Percentiles rank a stretch among this genome's conserved stretches.
phyloP scores from a whole-genome alignment of 37 sponge, comb jelly and placozoan genomes.

The Halichondria panicea region DNA sequence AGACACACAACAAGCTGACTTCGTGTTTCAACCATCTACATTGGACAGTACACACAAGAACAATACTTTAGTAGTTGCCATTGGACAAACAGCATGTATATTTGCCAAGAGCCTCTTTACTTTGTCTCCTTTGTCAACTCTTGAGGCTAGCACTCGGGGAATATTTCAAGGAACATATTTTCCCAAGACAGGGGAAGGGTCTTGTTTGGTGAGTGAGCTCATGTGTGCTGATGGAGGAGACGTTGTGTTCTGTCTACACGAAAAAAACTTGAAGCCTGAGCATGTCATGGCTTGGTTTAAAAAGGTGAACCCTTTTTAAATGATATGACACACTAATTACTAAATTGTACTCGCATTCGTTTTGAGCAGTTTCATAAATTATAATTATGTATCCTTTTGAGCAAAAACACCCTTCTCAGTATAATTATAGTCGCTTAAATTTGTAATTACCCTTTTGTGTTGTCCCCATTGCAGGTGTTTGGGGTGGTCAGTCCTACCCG shows the following conservation, averaged over 20 bases:
- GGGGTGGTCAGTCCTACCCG: slow-evolving; percentile 6
- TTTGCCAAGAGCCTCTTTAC: slow-evolving; percentile 43
- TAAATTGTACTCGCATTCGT: too few species aligned
- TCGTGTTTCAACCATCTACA: neutral
- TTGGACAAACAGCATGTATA: slow-evolving; percentile 30
- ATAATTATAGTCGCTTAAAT: too few species aligned
- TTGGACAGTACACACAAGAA: neutral
- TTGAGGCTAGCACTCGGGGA: slow-evolving; percentile 1
- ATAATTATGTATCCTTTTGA: too few species aligned
- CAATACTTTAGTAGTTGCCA: slow-evolving; percentile 18
- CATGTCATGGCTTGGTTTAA: slow-evolving; percentile 34
- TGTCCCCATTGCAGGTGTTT: slow-evolving; percentile 14
- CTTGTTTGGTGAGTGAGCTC: too few species aligned
- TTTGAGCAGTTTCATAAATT: too few species aligned
- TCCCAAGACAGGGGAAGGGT: too few species aligned
- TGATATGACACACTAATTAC: neutral
- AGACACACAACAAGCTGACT: neutral
- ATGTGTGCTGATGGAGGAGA: too few species aligned
- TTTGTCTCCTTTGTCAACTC: neutral
- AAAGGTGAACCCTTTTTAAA: slow-evolving; percentile 8
- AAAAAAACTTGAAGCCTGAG: slow-evolving; percentile 13
- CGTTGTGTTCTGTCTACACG: slow-evolving; percentile 24
- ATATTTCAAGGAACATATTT: slow-evolving; percentile 31
- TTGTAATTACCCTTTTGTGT: too few species aligned
- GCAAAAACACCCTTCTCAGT: too few species aligned